Conservation (phyloP, 2,888 invertebrate genomes). For the Teleogryllus oceanicus region DNA sequence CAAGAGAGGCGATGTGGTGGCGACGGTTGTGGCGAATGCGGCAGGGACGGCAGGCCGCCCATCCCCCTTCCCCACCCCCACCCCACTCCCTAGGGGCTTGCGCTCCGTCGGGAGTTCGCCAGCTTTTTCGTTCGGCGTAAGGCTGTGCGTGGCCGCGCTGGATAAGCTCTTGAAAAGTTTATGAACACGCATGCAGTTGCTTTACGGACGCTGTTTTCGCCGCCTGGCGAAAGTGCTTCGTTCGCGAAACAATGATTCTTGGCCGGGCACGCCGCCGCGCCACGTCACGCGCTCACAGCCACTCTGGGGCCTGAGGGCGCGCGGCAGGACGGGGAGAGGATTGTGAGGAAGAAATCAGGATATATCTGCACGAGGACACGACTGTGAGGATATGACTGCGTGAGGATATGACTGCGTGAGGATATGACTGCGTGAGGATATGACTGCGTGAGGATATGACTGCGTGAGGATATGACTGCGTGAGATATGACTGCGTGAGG, state of each 20-base stretch:
- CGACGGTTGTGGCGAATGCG: too few relatives aligned
- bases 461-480: too few relatives aligned
- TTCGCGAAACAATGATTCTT: constrained; percentile 18
- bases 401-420: not conserved
- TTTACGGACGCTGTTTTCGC: not conserved
- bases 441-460: not conserved
- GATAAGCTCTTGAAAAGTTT: constrained; percentile 18
- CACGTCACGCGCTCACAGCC: too few relatives aligned
- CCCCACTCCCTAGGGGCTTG: not conserved
- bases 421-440: not conserved
- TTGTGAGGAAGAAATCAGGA: too few relatives aligned
- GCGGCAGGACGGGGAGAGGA: too few relatives aligned
- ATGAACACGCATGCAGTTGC: not conserved
- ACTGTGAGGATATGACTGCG: not conserved
- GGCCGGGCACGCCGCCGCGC: not conserved
- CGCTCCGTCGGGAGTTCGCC: not conserved
- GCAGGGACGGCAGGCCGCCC: too few relatives aligned
- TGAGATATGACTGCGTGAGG: too few relatives aligned
- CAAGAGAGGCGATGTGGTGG: too few relatives aligned
- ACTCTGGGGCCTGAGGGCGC: too few relatives aligned
- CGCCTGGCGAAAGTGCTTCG: not conserved
- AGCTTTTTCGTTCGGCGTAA: constrained; percentile 18
- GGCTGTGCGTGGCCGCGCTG: not conserved
- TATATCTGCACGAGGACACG: too few relatives aligned
- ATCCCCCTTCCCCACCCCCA: too few relatives aligned